Conservation (phyloP, 2,888 invertebrate genomes). For the Busseola fusca region DNA sequence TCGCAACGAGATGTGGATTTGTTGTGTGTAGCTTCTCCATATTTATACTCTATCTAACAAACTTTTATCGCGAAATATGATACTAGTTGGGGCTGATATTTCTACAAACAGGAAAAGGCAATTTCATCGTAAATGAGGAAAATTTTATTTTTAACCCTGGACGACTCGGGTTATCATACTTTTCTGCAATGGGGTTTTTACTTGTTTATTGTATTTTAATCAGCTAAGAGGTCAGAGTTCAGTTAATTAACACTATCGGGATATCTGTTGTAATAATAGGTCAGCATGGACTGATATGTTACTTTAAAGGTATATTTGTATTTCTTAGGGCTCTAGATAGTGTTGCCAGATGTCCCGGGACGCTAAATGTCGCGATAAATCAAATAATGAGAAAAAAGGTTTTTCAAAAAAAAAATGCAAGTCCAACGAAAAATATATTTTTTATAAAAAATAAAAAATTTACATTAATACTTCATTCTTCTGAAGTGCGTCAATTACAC, state of each 20-base stretch:
- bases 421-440: too few relatives aligned
- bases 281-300: neutral
- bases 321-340: too few relatives aligned
- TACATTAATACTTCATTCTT: too few relatives aligned
- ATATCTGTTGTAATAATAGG: neutral
- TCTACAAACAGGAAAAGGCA: neutral
- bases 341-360: too few relatives aligned
- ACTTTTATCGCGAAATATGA: neutral
- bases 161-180: neutral
- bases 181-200: neutral
- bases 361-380: too few relatives aligned
- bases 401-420: too few relatives aligned
- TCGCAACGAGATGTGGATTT: neutral
- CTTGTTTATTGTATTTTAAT: neutral
- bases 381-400: too few relatives aligned
- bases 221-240: neutral
- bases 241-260: neutral
- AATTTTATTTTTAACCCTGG: constrained; percentile 4
- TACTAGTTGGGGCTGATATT: neutral
- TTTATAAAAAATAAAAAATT: too few relatives aligned
- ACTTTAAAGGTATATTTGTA: neutral
- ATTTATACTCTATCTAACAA: neutral
- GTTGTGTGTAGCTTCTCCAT: neutral
- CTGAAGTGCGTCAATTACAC: too few relatives aligned
- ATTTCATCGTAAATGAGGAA: neutral